phyloP scores from a whole-genome alignment of 2,113 vertebrate species.

The Connochaetes taurinus region DNA sequence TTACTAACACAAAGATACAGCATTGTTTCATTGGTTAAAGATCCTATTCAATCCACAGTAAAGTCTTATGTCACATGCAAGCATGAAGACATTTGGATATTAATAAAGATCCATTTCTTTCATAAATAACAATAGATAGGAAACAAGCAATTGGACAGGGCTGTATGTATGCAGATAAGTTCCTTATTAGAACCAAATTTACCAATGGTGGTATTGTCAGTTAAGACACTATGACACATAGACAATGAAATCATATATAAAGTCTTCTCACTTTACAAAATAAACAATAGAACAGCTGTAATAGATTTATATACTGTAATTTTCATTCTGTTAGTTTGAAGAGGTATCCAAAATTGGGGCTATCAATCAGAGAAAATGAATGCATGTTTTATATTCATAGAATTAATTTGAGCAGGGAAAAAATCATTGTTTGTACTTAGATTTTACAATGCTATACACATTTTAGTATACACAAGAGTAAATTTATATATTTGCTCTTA shows the following conservation, averaged over 20 bases:
- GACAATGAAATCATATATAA: conserved; percentile 57
- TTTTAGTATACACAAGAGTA: conserved; percentile 34
- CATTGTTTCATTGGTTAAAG: neutral
- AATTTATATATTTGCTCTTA: conserved; percentile 52
- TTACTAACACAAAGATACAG: neutral
- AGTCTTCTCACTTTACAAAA: conserved; percentile 67
- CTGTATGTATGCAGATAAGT: conserved; percentile 5
- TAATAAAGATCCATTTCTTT: conserved; percentile 49
- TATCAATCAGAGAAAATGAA: conserved; percentile 78
- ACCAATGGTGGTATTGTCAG: conserved; percentile 43
- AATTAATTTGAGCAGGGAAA: conserved; percentile 66
- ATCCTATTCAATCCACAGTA: neutral
- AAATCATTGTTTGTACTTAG: conserved; percentile 33
- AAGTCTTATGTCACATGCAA: neutral
- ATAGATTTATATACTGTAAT: conserved; percentile 72
- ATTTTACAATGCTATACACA: neutral
- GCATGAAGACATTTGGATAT: neutral
- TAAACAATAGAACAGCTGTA: conserved; percentile 73
- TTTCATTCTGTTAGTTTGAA: conserved; percentile 73
- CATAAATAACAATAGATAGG: conserved; percentile 39
- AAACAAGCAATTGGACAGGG: neutral
- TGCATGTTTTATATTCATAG: conserved; percentile 52
- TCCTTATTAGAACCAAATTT: conserved; percentile 59
- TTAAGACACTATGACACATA: conserved; percentile 26
- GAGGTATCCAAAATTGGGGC: conserved; percentile 72